Evolutionary conservation across 2,113 vertebrate genomes (phyloP).

Genomic region (Cavia porcellus): DNA sequence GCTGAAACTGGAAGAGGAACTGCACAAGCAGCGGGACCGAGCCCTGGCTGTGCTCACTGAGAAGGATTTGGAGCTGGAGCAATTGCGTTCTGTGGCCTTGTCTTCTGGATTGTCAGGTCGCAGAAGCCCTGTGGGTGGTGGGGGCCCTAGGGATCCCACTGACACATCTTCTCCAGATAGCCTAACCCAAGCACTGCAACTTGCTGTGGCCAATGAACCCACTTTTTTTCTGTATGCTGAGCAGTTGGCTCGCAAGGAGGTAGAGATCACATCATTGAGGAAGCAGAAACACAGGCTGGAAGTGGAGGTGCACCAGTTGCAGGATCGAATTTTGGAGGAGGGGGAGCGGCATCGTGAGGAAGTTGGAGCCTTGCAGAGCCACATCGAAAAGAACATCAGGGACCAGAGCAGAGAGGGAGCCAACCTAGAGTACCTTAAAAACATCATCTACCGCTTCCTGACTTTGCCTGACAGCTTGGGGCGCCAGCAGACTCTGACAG

Average conservation of each 20-base stretch:
- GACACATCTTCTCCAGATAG: constrained; percentile 66
- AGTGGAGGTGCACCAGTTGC: constrained; percentile 90
- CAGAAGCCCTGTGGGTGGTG: constrained; percentile 11
- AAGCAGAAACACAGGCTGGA: constrained; percentile 93
- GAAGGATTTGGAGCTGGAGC: constrained; percentile 95
- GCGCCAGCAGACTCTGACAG: constrained; percentile 94
- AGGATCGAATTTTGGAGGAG: constrained; percentile 88
- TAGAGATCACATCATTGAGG: constrained; percentile 89
- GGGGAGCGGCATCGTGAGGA: constrained; percentile 91
- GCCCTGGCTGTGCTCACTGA: constrained; percentile 94
- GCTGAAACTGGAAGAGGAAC: constrained; percentile 93
- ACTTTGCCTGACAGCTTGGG: constrained; percentile 93
- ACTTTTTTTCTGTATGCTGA: constrained; percentile 95
- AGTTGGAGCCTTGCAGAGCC: constrained; percentile 79
- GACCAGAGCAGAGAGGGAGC: constrained; percentile 95
- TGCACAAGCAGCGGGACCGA: constrained; percentile 95
- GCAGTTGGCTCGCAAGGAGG: constrained; percentile 95
- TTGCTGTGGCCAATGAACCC: constrained; percentile 87
- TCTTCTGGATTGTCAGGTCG: constrained; percentile 72
- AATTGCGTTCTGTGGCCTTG: constrained; percentile 84
- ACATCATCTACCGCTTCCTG: constrained; percentile 94
- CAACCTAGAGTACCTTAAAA: constrained; percentile 98
- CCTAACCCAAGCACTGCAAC: constrained; percentile 89
- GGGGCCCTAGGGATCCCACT: accelerated
- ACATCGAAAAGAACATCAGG: constrained; percentile 90